phyloP scores from a whole-genome alignment of 2,888 invertebrate species.

The Sepiola atlantica region DNA sequence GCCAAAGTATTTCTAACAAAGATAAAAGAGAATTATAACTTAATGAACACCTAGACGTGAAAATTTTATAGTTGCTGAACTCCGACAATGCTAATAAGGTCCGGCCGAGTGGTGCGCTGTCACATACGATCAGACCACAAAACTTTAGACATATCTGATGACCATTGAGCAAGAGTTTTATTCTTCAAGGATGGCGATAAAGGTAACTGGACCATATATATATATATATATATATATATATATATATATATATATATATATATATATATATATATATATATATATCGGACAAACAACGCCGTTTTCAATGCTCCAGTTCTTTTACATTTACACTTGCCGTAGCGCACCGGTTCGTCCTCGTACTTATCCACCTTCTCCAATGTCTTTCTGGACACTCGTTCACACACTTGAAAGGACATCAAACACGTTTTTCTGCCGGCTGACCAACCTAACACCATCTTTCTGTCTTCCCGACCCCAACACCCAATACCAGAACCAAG shows the following conservation, averaged over 20 bases:
- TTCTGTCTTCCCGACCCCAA: neutral
- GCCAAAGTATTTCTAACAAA: constrained; percentile 32
- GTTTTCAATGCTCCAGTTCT: neutral
- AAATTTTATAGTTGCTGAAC: neutral
- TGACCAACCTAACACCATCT: neutral
- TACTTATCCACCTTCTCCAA: neutral
- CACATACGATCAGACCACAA: constrained; percentile 15
- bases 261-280: neutral
- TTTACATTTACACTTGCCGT: neutral
- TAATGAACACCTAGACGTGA: constrained; percentile 32
- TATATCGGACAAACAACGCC: neutral
- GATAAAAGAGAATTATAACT: constrained; percentile 32
- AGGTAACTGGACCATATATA: neutral
- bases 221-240: neutral
- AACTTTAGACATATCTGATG: constrained; percentile 8
- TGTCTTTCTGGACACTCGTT: neutral
- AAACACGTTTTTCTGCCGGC: neutral
- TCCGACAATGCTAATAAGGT: constrained; percentile 21
- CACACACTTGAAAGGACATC: neutral
- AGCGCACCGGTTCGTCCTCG: neutral
- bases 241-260: neutral
- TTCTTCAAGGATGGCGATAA: neutral
- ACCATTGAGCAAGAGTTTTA: neutral
- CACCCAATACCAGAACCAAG: neutral
- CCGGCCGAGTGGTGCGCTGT: constrained; percentile 1